A percentile compares a stretch with the other conserved stretches of the same genome.
Evolutionary conservation across 2,113 vertebrate species (phyloP).

Genomic region (Mustelus asterias): DNA sequence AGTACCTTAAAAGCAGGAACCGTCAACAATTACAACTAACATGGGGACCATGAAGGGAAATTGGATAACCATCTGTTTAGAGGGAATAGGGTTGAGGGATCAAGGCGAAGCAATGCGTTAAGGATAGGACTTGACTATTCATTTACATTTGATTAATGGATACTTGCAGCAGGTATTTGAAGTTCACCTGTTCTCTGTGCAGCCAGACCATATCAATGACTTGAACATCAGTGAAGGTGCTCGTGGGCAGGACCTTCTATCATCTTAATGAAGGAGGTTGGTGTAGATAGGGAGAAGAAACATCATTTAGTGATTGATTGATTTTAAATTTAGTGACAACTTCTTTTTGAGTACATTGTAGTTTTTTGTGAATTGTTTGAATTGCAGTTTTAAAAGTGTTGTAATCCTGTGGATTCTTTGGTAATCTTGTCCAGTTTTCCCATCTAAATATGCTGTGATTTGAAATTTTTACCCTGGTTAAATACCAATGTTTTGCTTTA

Average conservation of each 20-base stretch:
- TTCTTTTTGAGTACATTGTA: neutral
- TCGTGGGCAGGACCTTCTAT: neutral
- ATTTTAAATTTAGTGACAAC: neutral
- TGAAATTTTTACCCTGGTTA: neutral
- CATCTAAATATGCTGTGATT: neutral
- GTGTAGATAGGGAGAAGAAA: neutral
- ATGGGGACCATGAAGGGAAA: neutral
- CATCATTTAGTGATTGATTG: neutral
- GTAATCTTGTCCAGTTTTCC: neutral
- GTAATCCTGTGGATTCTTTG: neutral
- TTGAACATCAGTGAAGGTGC: neutral
- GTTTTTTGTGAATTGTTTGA: neutral
- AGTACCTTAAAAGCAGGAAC: neutral
- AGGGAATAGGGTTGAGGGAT: neutral
- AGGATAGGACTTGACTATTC: neutral
- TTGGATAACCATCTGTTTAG: neutral
- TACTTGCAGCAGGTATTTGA: neutral
- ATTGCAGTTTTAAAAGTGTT: neutral
- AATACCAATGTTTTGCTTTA: neutral
- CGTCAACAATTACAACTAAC: neutral
- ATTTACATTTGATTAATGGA: neutral
- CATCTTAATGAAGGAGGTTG: neutral
- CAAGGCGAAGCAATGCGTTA: neutral
- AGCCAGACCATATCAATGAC: neutral
- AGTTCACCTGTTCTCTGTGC: neutral